Evolutionary conservation across 1,140 invertebrate species (phyloP), one percentile per base, ranked within the genome.

Genomic region (Delia radicum): DNA sequence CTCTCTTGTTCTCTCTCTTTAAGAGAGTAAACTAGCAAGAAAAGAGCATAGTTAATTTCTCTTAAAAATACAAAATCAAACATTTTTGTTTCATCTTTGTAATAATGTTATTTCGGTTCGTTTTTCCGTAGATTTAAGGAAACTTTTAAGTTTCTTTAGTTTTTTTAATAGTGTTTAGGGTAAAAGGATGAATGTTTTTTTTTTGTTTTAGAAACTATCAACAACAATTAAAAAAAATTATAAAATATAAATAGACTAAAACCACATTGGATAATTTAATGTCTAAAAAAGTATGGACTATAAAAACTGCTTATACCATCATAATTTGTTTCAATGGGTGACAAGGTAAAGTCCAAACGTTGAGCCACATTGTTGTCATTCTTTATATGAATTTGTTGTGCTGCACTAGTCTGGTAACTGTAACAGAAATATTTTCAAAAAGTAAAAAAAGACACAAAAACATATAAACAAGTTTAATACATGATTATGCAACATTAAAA

Each of bases 291-390:
- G 79, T 85, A 85, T 76, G 83, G 81, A 81, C 80, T 83, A 76
- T 85, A 85, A 79, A 81, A 85, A 83, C 83, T 79, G 83, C 81
- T 84, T 79, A 83, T 86, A 86, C 85, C 85, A 84, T 85, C 85
- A 81, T 82, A 83, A 76, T 79, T 80, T 67, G 78, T 79, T 74
- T 82, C 79, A 62, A 82, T 76, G 73, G 86, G 84, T 74, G 76
- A 74, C 72, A 87, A 75, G 26, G 80, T 85, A 76, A 87, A 85
- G 78, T 87, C 83, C 61, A 87, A 33, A 21, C 85, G 84, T 67
- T 81, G 21, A 3, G 86, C 80, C 73, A 84, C 81, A 46, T 77
- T 76, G 46, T 81, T 81, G 27, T 82, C 79, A 28, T 87, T 85
- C 69, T 81, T 83, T 24, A 87, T 80, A 29, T 80, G 78, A 15